Evolutionary conservation across 2,888 invertebrate genomes (phyloP), one percentile per base, ranked within the genome.

Genomic region (Aporophyla nigra): DNA sequence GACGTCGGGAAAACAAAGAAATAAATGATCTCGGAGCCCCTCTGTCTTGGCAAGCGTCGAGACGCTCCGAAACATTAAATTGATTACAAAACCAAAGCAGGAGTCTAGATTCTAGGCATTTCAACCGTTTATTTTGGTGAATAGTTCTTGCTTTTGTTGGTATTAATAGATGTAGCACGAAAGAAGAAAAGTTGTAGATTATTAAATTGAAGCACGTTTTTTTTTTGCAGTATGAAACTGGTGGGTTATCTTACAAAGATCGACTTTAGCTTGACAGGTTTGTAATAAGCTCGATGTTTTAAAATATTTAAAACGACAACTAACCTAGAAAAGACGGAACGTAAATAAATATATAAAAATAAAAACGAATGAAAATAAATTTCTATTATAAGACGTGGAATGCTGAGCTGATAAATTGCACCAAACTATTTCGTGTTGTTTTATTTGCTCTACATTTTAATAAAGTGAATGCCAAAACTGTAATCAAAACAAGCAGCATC

Each of bases 1-100:
- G 72, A 76, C 69, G 72, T 54, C 51, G 74, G 61, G 54, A 80
- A 79, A 83, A 80, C 74, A 71, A 83, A 80, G 80, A 84, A 84
- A 76, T 59, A 74, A 79, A 73, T 71, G 56, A 83, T 76, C 59
- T 75, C 56, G 51, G 56, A 78, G 66, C 56, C 63, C 49, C 61
- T 72, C 74, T 76, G 68, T 76, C 80, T 72, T 69, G 80, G 80
- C 63, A 80, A 75, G 63, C 27, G 69, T 33, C n/a, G 54, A 65
- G 49, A 63, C 54, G 63, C 65, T 73, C 67, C 46, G 56, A 76
- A 83, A 80, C 80, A 80, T 73, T 82, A 54, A 76, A 71, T 76
- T 68, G 56, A 74, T 72, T 56, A 76, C 65, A 71, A 71, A 61
- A 71, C 46, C 21, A 65, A 73, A 73, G 46, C 43, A 65, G 27